Evolutionary conservation across 2,888 invertebrate species (phyloP).

Genomic region (Rambutsinella grinnellia): DNA sequence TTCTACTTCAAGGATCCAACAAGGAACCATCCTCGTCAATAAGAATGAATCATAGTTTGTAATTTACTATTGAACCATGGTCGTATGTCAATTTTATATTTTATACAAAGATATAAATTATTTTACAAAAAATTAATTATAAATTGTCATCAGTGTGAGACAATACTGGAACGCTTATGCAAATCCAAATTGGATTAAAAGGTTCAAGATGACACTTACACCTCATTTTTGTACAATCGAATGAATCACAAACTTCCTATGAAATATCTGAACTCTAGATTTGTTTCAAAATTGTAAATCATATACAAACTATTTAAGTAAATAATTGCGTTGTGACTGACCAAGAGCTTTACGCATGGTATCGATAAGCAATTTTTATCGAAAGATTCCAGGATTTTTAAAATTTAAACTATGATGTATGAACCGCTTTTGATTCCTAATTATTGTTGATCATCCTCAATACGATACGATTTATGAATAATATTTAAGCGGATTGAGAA

Average conservation of each 20-base stretch:
- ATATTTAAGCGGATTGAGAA: no score
- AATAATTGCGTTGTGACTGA: constrained; percentile 41
- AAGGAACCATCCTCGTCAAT: no score
- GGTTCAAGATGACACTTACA: background rate
- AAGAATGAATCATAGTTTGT: no score
- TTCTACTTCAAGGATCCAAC: no score
- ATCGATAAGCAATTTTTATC: no score
- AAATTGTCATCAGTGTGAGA: constrained; percentile 28
- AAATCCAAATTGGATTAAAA: constrained; percentile 37
- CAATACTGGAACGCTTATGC: constrained; percentile 46
- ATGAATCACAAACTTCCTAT: background rate
- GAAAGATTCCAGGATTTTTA: no score
- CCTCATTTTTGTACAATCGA: background rate
- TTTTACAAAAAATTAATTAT: background rate
- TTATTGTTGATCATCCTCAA: no score
- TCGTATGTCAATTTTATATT: no score
- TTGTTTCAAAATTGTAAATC: background rate
- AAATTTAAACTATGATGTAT: no score
- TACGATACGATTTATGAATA: no score
- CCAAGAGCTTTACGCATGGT: constrained; percentile 44
- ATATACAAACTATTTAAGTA: background rate
- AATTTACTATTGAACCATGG: no score
- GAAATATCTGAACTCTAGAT: constrained; percentile 12
- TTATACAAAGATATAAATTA: background rate
- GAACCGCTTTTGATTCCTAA: no score